Percentiles rank a stretch among this genome's conserved stretches.
Evolutionary conservation across 2,113 vertebrate genomes (phyloP).

Genomic region (Amia ocellicauda): DNA sequence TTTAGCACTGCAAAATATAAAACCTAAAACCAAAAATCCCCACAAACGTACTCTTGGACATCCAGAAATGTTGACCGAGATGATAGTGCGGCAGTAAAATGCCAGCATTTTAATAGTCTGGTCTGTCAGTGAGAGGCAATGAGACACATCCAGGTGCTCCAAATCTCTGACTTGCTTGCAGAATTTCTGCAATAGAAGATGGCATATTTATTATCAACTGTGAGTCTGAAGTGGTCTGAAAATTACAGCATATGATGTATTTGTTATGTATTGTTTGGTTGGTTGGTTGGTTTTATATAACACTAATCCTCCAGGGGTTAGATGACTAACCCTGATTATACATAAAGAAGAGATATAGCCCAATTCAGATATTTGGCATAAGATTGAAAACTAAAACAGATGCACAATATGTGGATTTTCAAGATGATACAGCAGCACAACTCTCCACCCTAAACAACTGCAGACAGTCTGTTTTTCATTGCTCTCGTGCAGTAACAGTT

Average conservation of each 20-base stretch:
- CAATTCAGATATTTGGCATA: too few species aligned
- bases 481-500: too few species aligned
- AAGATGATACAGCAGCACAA: too few species aligned
- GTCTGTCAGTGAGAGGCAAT: conserved; percentile 64
- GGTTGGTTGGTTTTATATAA: too few species aligned
- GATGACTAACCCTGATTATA: not conserved
- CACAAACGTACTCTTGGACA: conserved; percentile 70
- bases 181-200: conserved; percentile 56
- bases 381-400: too few species aligned
- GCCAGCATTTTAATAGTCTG: conserved; percentile 55
- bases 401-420: too few species aligned
- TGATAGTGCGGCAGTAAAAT: conserved; percentile 62
- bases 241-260: conserved; percentile 9
- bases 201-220: not conserved
- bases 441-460: too few species aligned
- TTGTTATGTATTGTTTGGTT: too few species aligned
- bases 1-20: too few species aligned
- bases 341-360: not conserved
- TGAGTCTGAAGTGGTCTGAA: not conserved
- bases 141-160: conserved; percentile 65
- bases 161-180: conserved; percentile 58
- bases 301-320: too few species aligned
- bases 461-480: too few species aligned
- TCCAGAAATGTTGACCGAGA: conserved; percentile 52
- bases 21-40: too few species aligned